phyloP scores from a whole-genome alignment of 2,888 invertebrate genomes.

The Thymelicus sylvestris region DNA sequence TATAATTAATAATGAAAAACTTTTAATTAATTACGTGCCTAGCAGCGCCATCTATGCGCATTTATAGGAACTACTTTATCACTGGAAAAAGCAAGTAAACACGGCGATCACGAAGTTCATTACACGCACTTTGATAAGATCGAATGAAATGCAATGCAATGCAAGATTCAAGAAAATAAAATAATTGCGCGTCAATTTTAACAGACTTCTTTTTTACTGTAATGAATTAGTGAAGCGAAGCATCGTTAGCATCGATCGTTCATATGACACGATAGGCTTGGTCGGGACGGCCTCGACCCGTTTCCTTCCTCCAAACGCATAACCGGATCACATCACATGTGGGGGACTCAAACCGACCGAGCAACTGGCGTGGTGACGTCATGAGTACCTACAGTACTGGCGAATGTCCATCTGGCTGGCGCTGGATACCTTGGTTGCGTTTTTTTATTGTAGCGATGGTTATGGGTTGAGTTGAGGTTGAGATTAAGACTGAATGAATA shows the following conservation, averaged over 20 bases:
- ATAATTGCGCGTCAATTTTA: not conserved
- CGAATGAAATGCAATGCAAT: not conserved
- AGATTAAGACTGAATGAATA: too few relatives aligned
- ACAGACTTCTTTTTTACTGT: not conserved
- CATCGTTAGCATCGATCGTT: not conserved
- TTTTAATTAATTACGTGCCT: not conserved
- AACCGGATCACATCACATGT: slow-evolving; percentile 59
- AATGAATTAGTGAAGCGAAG: not conserved
- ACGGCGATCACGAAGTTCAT: not conserved
- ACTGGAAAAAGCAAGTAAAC: not conserved
- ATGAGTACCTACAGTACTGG: slow-evolving; percentile 13
- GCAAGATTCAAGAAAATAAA: not conserved
- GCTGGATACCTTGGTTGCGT: not conserved
- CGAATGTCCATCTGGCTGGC: slow-evolving; percentile 9
- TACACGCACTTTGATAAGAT: slow-evolving; percentile 8
- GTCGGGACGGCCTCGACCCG: slow-evolving; percentile 54
- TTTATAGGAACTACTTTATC: not conserved
- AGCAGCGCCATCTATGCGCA: slow-evolving; percentile 15
- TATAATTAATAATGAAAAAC: too few relatives aligned
- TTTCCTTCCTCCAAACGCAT: slow-evolving; percentile 48
- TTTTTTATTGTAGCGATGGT: too few relatives aligned
- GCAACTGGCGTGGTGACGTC: slow-evolving; percentile 25
- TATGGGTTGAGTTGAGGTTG: too few relatives aligned
- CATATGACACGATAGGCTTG: not conserved
- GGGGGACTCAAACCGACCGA: slow-evolving; percentile 31